Percentiles rank a stretch among this genome's conserved stretches.
phyloP scores from a whole-genome alignment of 2,113 vertebrate genomes.

The Trachemys scripta region DNA sequence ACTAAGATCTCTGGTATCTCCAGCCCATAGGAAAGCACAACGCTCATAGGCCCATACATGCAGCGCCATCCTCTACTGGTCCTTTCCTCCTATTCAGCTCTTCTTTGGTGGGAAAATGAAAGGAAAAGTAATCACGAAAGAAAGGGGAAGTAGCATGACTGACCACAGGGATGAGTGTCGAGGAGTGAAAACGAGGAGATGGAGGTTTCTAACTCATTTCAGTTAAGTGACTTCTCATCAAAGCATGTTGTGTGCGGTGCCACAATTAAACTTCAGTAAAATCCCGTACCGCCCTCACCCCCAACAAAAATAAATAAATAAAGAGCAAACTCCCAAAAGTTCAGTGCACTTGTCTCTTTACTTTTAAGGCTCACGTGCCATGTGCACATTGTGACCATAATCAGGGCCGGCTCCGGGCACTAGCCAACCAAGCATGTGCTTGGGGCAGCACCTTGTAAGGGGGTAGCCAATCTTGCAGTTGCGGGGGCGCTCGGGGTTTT shows the following conservation, averaged over 20 bases:
- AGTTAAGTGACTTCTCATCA: conserved; percentile 43
- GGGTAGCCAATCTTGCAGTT: too few species aligned
- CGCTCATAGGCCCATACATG: not conserved
- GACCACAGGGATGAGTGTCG: not conserved
- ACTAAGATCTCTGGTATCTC: not conserved
- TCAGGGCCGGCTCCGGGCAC: not conserved
- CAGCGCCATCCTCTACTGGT: not conserved
- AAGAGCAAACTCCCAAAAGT: not conserved
- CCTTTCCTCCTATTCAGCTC: not conserved
- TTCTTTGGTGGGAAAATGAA: not conserved
- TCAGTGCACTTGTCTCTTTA: not conserved
- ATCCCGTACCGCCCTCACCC: not conserved
- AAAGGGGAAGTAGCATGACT: not conserved
- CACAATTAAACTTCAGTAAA: conserved; percentile 53
- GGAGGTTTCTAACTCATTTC: conserved; percentile 34
- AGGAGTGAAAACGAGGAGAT: not conserved
- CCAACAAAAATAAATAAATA: not conserved
- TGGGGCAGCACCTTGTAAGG: too few species aligned
- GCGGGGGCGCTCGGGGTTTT: too few species aligned
- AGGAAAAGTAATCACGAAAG: not conserved
- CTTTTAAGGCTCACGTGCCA: conserved; percentile 34
- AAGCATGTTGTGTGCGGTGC: conserved; percentile 6
- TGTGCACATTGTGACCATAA: conserved; percentile 47
- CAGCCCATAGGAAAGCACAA: conserved; percentile 11
- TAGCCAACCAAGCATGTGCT: too few species aligned